Evolutionary conservation across 1,140 invertebrate species (phyloP), one percentile per base, ranked within the genome.

Genomic region (Sitophilus oryzae): DNA sequence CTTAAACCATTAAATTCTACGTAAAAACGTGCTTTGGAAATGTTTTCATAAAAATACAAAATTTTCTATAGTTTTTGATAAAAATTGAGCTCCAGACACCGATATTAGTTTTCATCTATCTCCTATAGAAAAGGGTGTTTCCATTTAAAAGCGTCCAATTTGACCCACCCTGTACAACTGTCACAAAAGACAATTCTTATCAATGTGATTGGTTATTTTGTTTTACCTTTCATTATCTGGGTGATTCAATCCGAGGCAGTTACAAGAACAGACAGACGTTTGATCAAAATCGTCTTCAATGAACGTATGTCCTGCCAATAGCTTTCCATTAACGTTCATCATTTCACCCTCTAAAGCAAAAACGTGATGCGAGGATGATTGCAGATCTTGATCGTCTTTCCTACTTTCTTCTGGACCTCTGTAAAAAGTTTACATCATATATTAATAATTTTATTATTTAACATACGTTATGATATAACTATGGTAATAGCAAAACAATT

Each of bases 321-420:
- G 64, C 64, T 82, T 85, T 1, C 81, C 84, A 63, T 80, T 85
- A 15, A 83, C 80, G 20, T 78, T 82, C 65, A 91, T 82, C 8
- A 90, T 80, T 67, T 91, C 89, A n/a, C 87, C 89, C 46, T 92
- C 89, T 5, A 92, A 64, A 1, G 85, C 85, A 2, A 89, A 73
- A 9, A 89, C 85, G 51, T 85, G 82, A 52, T 86, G 82, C 0
- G 87, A 85, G 0, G 79, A 79, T 0, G 78, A 75, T 58, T 88
- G 82, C 14, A 91, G 77, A 64, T 90, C 88, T 48, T 86, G 87
- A 65, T 96, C 91, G 20, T 93, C 90, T 9, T 88, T 74, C 50
- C 88, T 80, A 45, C 89, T 88, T 66, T 94, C 92, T 65, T 91
- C 90, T 1, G 90, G 91, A 71, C 94, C 92, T 79, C 83, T 86